Percentiles rank a stretch among this genome's conserved stretches.
These are phyloP conservation scores for Trypoxylus dichotomus DNA, from an alignment of 1,140 invertebrate genomes.

Conservation along the genomic window DNA sequence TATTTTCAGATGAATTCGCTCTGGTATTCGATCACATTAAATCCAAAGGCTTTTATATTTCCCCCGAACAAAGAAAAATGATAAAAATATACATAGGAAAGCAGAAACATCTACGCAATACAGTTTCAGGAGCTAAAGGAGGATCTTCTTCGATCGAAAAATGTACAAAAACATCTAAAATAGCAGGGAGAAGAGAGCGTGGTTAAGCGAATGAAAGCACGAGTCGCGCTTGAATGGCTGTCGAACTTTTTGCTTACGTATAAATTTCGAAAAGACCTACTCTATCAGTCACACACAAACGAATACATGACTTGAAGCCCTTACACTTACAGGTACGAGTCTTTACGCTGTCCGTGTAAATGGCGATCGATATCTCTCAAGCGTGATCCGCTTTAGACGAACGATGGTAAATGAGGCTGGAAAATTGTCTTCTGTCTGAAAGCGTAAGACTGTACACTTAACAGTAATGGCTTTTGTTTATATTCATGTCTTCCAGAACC, in stretches of 20 bases:
- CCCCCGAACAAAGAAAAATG: background rate
- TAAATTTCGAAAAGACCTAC: background rate
- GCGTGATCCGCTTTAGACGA: background rate
- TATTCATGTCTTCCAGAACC: background rate
- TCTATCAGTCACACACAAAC: background rate
- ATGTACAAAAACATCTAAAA: background rate
- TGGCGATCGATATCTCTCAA: background rate
- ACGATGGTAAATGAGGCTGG: constrained; percentile 8
- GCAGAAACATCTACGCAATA: background rate
- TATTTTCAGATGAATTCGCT: background rate
- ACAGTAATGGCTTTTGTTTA: background rate
- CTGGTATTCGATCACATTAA: background rate
- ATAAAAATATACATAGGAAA: background rate
- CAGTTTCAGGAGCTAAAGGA: background rate
- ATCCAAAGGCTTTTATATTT: background rate
- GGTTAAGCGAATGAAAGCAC: background rate
- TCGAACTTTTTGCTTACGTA: background rate
- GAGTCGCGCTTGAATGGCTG: background rate
- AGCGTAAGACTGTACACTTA: background rate
- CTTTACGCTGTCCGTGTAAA: background rate
- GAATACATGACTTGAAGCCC: background rate
- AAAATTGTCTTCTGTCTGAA: background rate
- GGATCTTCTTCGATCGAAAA: background rate
- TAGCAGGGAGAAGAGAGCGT: background rate
- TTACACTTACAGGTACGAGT: background rate